Evolutionary conservation across 2,797 vertebrate species (phyloP).

Genomic region (Balearica regulorum): DNA sequence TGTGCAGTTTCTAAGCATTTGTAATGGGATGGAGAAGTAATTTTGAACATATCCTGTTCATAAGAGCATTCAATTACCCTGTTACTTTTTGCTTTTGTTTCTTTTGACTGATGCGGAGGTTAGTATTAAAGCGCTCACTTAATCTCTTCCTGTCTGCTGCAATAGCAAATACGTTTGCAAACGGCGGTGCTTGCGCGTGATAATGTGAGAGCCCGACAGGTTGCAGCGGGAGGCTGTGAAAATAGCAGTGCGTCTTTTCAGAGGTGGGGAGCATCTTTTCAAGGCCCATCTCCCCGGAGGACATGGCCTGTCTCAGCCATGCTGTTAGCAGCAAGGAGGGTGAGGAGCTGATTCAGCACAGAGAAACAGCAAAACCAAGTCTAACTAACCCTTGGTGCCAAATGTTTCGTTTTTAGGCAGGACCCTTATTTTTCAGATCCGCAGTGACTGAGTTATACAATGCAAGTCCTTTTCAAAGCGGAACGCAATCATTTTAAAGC

Average conservation of each 20-base stretch:
- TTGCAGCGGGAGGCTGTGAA: not conserved
- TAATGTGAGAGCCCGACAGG: not conserved
- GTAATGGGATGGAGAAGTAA: not conserved
- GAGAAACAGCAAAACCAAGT: not conserved
- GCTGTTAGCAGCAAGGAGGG: not conserved
- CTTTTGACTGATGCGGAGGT: not conserved
- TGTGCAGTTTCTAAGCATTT: slow-evolving; percentile 7
- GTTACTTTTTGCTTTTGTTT: slow-evolving; percentile 1
- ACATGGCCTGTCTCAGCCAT: not conserved
- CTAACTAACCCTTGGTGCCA: not conserved
- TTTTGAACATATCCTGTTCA: slow-evolving; percentile 1
- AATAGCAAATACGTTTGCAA: not conserved
- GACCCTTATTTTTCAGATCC: not conserved
- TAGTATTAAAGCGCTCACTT: slow-evolving; percentile 2
- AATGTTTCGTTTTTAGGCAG: not conserved
- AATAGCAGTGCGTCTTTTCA: not conserved
- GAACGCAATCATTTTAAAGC: not conserved
- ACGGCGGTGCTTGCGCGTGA: not conserved
- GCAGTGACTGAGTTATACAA: not conserved
- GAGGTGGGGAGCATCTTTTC: not conserved
- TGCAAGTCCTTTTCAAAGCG: not conserved
- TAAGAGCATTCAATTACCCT: not conserved
- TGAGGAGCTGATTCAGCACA: not conserved
- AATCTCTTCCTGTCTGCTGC: not conserved
- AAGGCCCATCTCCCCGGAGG: not conserved